Conservation (phyloP, 2,113 vertebrate species). For the Neotragus moschatus region DNA sequence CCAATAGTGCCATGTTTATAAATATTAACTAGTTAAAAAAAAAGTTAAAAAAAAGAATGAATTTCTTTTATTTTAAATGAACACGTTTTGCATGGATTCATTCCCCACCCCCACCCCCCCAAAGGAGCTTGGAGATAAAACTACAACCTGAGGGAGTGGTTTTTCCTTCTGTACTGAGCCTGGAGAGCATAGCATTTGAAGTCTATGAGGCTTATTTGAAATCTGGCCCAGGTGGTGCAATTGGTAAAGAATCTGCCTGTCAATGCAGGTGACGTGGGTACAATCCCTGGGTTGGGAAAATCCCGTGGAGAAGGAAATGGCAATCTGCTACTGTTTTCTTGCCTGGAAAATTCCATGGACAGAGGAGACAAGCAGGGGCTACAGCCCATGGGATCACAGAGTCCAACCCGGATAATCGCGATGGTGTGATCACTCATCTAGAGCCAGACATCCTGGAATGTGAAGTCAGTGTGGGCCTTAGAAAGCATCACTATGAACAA, state of each 20-base stretch:
- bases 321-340: not conserved
- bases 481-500: no score
- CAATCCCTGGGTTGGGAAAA: not conserved
- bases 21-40: not conserved
- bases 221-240: not conserved
- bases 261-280: not conserved
- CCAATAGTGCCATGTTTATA: not conserved
- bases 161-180: not conserved
- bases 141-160: not conserved
- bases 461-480: no score
- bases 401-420: no score
- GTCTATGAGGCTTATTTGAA: not conserved
- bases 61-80: not conserved
- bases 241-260: not conserved
- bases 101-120: rapidly evolving
- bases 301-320: not conserved
- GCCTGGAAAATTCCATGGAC: not conserved
- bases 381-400: not conserved
- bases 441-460: no score
- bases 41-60: not conserved
- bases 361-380: not conserved
- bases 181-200: not conserved
- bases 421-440: no score
- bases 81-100: not conserved
- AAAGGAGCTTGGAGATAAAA: not conserved